A percentile compares a stretch with the other conserved stretches of the same genome.
These are phyloP conservation scores for Zygothrica quintamaculata DNA, from an alignment of 2,888 invertebrate species.

Conservation along the genomic window DNA sequence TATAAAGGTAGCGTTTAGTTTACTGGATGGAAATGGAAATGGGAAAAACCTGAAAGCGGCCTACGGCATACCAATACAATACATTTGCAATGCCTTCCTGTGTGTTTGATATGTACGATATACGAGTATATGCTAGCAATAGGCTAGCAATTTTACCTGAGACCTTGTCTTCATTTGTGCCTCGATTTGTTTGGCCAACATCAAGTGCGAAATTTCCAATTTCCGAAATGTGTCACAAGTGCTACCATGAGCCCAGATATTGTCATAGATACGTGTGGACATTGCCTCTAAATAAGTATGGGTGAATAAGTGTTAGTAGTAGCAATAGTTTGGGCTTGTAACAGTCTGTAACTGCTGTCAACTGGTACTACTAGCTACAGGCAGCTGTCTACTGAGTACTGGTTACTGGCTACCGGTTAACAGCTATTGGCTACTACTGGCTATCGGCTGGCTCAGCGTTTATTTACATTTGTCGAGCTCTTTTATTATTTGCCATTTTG, in stretches of 20 bases:
- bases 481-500: conserved; percentile 54
- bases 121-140: background rate
- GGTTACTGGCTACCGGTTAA: too few relatives aligned
- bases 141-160: conserved; percentile 35
- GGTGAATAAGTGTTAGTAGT: background rate
- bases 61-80: conserved; percentile 16
- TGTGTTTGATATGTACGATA: background rate
- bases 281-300: background rate
- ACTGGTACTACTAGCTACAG: too few relatives aligned
- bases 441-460: conserved; percentile 7
- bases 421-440: too few relatives aligned
- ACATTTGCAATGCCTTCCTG: background rate
- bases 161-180: conserved; percentile 21
- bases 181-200: conserved; percentile 43
- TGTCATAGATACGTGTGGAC: conserved; percentile 46
- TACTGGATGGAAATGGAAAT: conserved; percentile 4
- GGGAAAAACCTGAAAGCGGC: conserved; percentile 21
- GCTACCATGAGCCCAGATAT: conserved; percentile 29
- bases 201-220: conserved; percentile 85
- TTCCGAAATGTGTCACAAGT: conserved; percentile 82
- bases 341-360: too few relatives aligned
- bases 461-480: conserved; percentile 40
- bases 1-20: conserved; percentile 10
- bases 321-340: too few relatives aligned
- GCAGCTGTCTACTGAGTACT: too few relatives aligned